Evolutionary conservation across 2,113 vertebrate genomes (phyloP), one percentile per base, ranked within the genome.

Genomic region (Callipepla californica): DNA sequence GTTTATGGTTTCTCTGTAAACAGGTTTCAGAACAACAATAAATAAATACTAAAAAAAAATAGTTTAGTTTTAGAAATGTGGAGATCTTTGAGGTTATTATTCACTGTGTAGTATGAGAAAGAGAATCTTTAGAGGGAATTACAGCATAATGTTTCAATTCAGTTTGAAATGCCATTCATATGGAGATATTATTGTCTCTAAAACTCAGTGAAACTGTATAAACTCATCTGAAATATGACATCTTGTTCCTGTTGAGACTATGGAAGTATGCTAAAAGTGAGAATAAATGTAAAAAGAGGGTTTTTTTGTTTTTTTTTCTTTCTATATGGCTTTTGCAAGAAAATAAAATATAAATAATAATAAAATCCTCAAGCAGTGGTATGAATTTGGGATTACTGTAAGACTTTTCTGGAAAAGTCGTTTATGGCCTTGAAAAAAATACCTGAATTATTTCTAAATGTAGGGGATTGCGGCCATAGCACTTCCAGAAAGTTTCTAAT

Each of bases 271-370:
- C 23, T 87, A 40, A 26, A 79, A 91, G 76, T 80, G 44, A 5
- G 23, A 82, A 85, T 55, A 89, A 92, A 76, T 22, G 87, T 67
- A 40, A 40, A 40, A 40, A 40, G 40, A 12, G 40, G 11, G 11
- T 40, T 40, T 40, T 4, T 40, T 40, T 12, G 13, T 9, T 1
- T n/a, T 76, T 47, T 72, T 42, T 70, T 6, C 14, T 62, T 36
- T 89, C 2, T 67, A 3, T 57, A 59, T 63, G 47, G 5, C 38
- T 95, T 93, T 82, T 15, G 40, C 25, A 81, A 78, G 61, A 75
- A 91, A 93, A 85, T 44, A 91, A 89, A 83, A 51, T 77, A 94
- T 92, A 92, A 96, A 93, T 91, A 95, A 93, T 73, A 70, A 84
- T 81, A 90, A 80, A 74, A 57, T 74, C 44, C 34, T 32, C 86